Conservation (phyloP, 2,888 invertebrate species). For the Mylabris sibirica region DNA sequence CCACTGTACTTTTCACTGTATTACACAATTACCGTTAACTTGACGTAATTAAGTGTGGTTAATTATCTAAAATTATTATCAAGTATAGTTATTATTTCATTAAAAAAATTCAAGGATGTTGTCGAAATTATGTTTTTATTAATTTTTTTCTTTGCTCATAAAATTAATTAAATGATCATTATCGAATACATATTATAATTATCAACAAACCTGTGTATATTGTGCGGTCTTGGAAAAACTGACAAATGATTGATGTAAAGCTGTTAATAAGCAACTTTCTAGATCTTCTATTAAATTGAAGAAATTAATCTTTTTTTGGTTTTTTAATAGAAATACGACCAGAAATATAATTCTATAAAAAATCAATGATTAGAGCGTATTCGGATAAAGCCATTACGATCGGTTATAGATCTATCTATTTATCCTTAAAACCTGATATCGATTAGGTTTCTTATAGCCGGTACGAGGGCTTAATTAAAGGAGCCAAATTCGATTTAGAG, state of each 20-base stretch:
- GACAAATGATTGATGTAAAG: conserved; percentile 6
- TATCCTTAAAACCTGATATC: neutral
- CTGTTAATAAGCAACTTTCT: neutral
- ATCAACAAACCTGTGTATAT: neutral
- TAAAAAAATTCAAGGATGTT: neutral
- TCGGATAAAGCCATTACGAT: conserved; percentile 8
- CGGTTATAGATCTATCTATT: neutral
- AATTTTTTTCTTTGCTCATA: neutral
- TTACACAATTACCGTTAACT: neutral
- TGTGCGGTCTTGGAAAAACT: conserved; percentile 4
- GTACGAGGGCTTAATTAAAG: conserved; percentile 33
- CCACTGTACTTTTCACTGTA: neutral
- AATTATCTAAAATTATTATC: neutral
- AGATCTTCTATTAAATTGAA: conserved; percentile 2
- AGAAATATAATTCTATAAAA: neutral
- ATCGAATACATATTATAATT: conserved; percentile 9
- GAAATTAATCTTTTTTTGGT: neutral
- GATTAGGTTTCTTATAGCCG: neutral
- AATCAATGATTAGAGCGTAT: neutral
- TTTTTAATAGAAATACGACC: neutral
- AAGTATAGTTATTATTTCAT: conserved; percentile 1
- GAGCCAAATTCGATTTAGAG: conserved; percentile 35
- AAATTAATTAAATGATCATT: conserved; percentile 8
- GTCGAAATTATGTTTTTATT: neutral
- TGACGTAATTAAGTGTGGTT: neutral